phyloP scores from a whole-genome alignment of 2,888 invertebrate genomes.

The Drosophila nigricruria region DNA sequence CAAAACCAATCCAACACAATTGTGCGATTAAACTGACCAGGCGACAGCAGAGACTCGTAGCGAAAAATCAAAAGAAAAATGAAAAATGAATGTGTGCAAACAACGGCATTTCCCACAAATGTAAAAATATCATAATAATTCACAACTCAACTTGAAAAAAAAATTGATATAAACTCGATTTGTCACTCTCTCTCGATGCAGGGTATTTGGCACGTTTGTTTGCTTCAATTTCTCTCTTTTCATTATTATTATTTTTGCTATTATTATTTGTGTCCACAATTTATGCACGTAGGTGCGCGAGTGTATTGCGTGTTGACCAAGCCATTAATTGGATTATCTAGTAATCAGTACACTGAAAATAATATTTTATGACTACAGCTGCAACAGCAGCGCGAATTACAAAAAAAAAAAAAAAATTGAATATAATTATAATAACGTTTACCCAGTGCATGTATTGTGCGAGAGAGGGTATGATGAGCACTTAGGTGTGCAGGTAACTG shows the following conservation, averaged over 20 bases:
- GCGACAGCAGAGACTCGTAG: background rate
- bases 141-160: background rate
- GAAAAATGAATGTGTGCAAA: background rate
- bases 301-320: conserved; percentile 20
- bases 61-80: background rate
- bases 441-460: too few species aligned
- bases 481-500: background rate
- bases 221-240: background rate
- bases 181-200: background rate
- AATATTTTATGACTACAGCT: conserved; percentile 31
- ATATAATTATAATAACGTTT: conserved; percentile 31
- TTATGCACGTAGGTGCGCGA: conserved; percentile 1
- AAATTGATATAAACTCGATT: conserved; percentile 2
- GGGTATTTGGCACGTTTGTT: background rate
- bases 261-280: conserved; percentile 1
- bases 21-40: background rate
- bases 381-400: background rate
- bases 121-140: background rate
- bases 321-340: conserved; percentile 74
- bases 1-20: conserved; percentile 10
- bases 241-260: background rate
- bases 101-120: background rate
- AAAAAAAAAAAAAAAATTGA: background rate
- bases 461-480: background rate
- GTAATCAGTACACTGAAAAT: conserved; percentile 37